Base-by-base conservation (phyloP, 2,113 vertebrate species). In the Vicugna pacos region DNA sequence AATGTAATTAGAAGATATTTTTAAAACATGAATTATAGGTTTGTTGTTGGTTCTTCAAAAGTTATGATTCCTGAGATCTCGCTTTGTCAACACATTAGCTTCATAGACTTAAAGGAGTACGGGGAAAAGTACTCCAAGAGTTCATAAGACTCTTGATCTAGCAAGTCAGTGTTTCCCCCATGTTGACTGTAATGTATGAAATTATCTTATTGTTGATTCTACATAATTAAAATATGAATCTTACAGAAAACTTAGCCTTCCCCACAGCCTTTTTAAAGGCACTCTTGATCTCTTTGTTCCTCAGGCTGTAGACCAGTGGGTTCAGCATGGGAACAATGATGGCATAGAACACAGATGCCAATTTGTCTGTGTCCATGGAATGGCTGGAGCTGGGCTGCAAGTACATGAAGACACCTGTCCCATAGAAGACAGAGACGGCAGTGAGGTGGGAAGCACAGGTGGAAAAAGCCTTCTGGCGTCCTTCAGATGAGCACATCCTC, bases 371-470 rank as follows among this genome's bases (percentile, higher is more conserved):
- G 46, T 15, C 70, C 97, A 91, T 91, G 52, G 50, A 93, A 9
- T 98, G 97, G 8, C 72, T 72, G 89, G 93, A 97, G 26, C 76
- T 56, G 42, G 96, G 93, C n/a, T 96, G 72, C 19, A 97, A 10
- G 32, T 98, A 97, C 94, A 94, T 93, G 67, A 98, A 97, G 20
- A n/a, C n/a, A n/a, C n/a, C n/a, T n/a, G n/a, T n/a, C 6, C 81
- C 95, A 1, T 79, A 97, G 4, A 97, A 97, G 46, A 98, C 85
- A 5, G 26, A 97, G 24, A 97, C 48, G 0, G 76, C 3, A 8
- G 65, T 91, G 65, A 97, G 65, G n/a, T 97, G 95, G 8, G 95
- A 97, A 6, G 81, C 52, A 17, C 96, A 98, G 0, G 96, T 94
- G 15, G 96, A 97, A 52, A 98, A 97, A 3, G 95, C 81, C 38